Percentiles rank a stretch among this genome's conserved stretches.
Conservation (phyloP, 2,797 vertebrate genomes). For the Bradypodion pumilum region DNA sequence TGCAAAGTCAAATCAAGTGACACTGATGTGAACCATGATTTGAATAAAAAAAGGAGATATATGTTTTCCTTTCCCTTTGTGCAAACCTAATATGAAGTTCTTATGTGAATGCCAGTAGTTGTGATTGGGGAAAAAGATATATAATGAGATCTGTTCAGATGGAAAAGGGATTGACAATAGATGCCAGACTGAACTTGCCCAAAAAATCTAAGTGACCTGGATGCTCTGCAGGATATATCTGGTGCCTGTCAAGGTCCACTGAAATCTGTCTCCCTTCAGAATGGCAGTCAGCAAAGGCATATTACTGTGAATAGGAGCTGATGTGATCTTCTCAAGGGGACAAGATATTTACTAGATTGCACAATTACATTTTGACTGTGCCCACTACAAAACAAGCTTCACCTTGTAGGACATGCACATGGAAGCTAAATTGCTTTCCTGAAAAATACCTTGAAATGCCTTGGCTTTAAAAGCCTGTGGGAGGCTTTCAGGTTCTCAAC, state of each 20-base stretch:
- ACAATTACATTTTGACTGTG: slow-evolving; percentile 19
- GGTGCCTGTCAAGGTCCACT: neutral
- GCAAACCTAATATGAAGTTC: neutral
- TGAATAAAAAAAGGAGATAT: neutral
- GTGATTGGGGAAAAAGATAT: neutral
- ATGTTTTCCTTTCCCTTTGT: neutral
- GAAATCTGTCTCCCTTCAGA: neutral
- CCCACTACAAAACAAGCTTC: neutral
- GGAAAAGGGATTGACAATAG: neutral
- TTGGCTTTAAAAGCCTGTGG: slow-evolving; percentile 14
- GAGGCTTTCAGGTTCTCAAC: slow-evolving; percentile 44
- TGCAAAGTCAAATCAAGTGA: neutral
- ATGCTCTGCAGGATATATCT: neutral
- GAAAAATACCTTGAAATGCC: neutral
- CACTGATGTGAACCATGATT: neutral
- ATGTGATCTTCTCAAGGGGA: neutral
- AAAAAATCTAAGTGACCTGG: neutral
- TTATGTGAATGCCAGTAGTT: neutral
- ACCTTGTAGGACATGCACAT: neutral
- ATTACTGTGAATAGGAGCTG: neutral
- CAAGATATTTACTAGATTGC: neutral
- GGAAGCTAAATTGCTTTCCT: neutral
- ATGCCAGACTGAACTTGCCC: neutral
- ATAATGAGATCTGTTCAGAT: neutral
- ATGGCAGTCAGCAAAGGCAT: neutral